Evolutionary conservation across 2,888 invertebrate genomes (phyloP).

Genomic region (Tromatobia lineatoria): DNA sequence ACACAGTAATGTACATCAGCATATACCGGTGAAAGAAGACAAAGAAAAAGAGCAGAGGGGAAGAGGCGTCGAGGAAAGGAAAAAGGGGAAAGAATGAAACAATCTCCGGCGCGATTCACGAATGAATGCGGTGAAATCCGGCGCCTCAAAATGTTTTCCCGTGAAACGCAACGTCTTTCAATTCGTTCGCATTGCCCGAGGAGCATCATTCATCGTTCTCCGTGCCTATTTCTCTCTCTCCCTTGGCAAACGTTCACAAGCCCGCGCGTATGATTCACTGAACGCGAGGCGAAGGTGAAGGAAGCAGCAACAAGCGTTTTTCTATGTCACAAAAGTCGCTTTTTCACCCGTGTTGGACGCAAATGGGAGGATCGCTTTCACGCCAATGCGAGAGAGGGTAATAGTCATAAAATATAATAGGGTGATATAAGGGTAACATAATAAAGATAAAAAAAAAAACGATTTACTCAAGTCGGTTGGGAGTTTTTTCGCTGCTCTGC

Average conservation of each 20-base stretch:
- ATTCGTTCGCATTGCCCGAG: conserved; percentile 28
- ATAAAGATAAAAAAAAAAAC: not conserved
- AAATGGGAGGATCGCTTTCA: conserved; percentile 13
- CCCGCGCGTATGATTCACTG: conserved; percentile 41
- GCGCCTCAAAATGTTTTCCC: conserved; percentile 15
- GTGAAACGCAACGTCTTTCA: conserved; percentile 26
- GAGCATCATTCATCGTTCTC: conserved; percentile 43
- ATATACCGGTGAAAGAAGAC: not conserved
- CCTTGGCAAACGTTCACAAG: conserved; percentile 8
- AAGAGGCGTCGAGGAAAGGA: not conserved
- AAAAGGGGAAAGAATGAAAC: not conserved
- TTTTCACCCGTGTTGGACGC: not conserved
- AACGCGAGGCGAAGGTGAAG: conserved; percentile 8
- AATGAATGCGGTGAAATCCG: not conserved
- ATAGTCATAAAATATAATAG: conserved; percentile 12
- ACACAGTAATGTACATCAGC: not conserved
- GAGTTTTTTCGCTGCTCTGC: not conserved
- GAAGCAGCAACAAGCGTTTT: not conserved
- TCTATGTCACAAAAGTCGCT: not conserved
- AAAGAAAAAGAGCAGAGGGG: not conserved
- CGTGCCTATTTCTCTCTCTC: conserved; percentile 2
- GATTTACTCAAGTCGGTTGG: not conserved
- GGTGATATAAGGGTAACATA: conserved; percentile 9
- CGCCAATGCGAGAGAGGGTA: conserved; percentile 11
- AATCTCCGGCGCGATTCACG: conserved; percentile 6